Base-by-base conservation (phyloP, 2,113 vertebrate genomes). In the Oncorhynchus mykiss region DNA sequence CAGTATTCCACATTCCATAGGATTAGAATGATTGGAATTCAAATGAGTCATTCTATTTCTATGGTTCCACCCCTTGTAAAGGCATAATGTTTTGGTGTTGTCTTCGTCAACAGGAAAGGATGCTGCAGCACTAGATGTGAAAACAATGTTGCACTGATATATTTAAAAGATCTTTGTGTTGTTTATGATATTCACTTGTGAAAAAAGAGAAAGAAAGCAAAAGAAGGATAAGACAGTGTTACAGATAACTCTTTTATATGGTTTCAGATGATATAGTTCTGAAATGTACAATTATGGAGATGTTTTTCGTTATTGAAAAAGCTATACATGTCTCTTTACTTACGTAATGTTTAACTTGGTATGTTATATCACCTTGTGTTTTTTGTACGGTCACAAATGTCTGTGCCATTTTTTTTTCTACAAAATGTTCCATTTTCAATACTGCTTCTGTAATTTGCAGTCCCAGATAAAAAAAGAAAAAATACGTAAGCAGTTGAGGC, bases 101-200 rank as follows among this genome's bases (percentile, higher is more conserved):
- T 20, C 75, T 70, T 57, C 54, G 82, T 83, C 87, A 89, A 89
- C 89, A 89, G 87, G 94, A 94, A 96, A 94, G 93, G 95, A 97
- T 95, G 94, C 95, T 95, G 95, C 93, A 92, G 95, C 94, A 95
- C 95, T 94, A 87, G 87, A 92, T 86, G 90, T 82, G 92, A 93
- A 94, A 96, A 89, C 82, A 85, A 91, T 84, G 89, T 91, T 92
- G 91, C 92, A 93, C 92, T 93, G 92, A 92, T 88, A 88, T 93
- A 91, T 92, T 88, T 90, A 91, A 91, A 86, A 79, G 68, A 71
- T 75, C 59, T 87, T 84, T 78, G 90, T 90, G 89, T 91, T 68
- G 51, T 54, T 90, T 90, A 89, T 90, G 86, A 86, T 88, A 81
- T 89, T 87, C 87, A 85, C 90, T 87, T 88, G 83, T 78, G 76